A percentile compares a stretch with the other conserved stretches of the same genome.
These are phyloP conservation scores for Fabriciana adippe DNA, from an alignment of 2,888 invertebrate genomes.

Conservation along the genomic window DNA sequence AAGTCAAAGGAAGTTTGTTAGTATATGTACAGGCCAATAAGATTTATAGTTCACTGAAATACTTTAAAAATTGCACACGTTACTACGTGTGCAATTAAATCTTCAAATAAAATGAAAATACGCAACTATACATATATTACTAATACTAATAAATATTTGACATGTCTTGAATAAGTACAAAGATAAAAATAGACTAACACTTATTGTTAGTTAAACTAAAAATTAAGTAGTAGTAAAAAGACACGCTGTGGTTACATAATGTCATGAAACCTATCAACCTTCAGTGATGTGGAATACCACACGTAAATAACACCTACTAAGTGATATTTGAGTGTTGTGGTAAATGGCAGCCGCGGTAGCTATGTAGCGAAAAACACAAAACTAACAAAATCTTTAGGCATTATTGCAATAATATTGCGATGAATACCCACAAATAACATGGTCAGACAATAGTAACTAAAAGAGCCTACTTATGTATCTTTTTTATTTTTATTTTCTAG, in stretches of 20 bases:
- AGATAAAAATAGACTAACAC: too few species aligned
- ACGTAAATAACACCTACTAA: constrained; percentile 40
- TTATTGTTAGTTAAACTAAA: not conserved
- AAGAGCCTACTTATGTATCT: constrained; percentile 4
- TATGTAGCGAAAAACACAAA: constrained; percentile 38
- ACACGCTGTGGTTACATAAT: constrained; percentile 19
- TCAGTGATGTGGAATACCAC: constrained; percentile 22
- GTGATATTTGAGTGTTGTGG: constrained; percentile 47
- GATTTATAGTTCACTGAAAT: constrained; percentile 73
- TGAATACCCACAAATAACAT: constrained; percentile 3
- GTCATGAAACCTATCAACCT: constrained; percentile 43
- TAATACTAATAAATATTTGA: not conserved
- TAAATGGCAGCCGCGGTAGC: constrained; percentile 24
- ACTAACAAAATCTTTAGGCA: constrained; percentile 4
- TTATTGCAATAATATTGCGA: not conserved
- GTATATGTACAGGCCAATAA: constrained; percentile 59
- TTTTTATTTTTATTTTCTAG: constrained; percentile 14
- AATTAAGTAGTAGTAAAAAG: not conserved
- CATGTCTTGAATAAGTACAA: not conserved
- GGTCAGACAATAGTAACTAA: not conserved
- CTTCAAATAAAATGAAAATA: not conserved
- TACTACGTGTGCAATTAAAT: constrained; percentile 43
- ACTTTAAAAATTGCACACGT: constrained; percentile 70
- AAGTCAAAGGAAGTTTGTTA: constrained; percentile 73
- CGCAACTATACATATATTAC: not conserved